Percentiles rank a stretch among this genome's conserved stretches.
phyloP scores from a whole-genome alignment of 2,888 invertebrate genomes.

The Drosophila quinaria region DNA sequence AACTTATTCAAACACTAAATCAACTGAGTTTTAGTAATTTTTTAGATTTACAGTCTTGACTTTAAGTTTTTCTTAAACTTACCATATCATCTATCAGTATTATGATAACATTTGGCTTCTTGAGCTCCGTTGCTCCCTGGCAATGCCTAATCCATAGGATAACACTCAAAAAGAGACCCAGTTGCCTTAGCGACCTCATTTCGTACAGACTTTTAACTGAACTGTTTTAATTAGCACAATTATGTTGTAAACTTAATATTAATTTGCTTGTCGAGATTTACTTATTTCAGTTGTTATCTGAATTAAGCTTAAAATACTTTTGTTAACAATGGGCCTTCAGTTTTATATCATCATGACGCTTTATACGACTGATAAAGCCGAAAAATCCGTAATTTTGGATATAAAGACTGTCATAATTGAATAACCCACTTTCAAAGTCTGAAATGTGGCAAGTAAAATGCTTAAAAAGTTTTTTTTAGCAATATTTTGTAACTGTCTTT shows the following conservation, averaged over 20 bases:
- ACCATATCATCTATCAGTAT: slow-evolving; percentile 93
- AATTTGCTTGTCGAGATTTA: slow-evolving; percentile 3
- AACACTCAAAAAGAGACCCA: slow-evolving; percentile 5
- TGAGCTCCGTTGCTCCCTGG: slow-evolving; percentile 10
- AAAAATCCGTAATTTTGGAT: neutral
- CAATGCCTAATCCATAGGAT: slow-evolving; percentile 10
- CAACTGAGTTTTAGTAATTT: neutral
- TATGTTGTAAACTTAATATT: slow-evolving; percentile 10
- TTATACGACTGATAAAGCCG: neutral
- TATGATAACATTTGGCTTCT: slow-evolving; percentile 89
- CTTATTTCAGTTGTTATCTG: slow-evolving; percentile 4
- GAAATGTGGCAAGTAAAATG: neutral
- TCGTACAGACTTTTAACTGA: neutral
- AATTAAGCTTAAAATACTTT: neutral
- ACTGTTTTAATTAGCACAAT: slow-evolving; percentile 10
- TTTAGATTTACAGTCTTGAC: neutral
- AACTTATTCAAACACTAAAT: neutral
- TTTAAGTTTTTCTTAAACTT: neutral
- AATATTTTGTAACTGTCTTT: neutral
- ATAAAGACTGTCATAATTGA: slow-evolving; percentile 1
- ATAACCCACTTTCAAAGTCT: neutral
- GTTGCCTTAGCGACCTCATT: slow-evolving; percentile 10
- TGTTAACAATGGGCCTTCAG: neutral
- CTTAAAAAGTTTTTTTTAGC: neutral
- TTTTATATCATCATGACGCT: neutral